A percentile compares a stretch with the other conserved stretches of the same genome.
phyloP scores from a whole-genome alignment of 1,140 invertebrate genomes.

The Penaeus chinensis region DNA sequence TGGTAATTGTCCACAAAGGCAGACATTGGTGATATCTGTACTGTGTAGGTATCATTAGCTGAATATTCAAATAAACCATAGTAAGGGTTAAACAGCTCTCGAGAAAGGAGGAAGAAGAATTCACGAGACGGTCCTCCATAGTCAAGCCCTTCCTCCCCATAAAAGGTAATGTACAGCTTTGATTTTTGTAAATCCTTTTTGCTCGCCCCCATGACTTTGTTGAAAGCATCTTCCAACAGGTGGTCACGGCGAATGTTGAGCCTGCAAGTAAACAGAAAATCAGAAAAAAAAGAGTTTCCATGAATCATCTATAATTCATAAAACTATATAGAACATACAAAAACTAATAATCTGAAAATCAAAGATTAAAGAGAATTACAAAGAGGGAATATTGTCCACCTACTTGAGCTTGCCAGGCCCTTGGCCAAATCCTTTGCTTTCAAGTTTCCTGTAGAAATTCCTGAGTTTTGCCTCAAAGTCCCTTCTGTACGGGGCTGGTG shows the following conservation, averaged over 20 bases:
- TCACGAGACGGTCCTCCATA: conserved; percentile 96
- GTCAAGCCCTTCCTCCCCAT: conserved; percentile 96
- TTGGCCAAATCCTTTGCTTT: conserved; percentile 96
- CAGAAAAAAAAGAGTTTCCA: background rate
- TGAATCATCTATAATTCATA: background rate
- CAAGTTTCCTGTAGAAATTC: conserved; percentile 94
- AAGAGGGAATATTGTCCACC: conserved; percentile 67
- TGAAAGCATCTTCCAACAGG: conserved; percentile 94
- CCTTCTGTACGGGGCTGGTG: conserved; percentile 87
- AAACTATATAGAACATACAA: too few species aligned
- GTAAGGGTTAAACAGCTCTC: conserved; percentile 97
- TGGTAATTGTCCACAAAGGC: conserved; percentile 98
- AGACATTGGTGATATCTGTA: conserved; percentile 95
- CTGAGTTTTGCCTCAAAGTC: conserved; percentile 96
- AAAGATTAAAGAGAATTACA: too few species aligned
- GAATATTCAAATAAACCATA: conserved; percentile 99
- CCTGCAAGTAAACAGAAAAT: conserved; percentile 71
- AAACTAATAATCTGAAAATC: too few species aligned
- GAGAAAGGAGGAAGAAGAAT: conserved; percentile 96
- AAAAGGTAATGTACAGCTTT: conserved; percentile 93
- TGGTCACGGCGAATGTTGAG: conserved; percentile 92
- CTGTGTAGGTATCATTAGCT: conserved; percentile 96
- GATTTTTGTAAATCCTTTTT: conserved; percentile 96
- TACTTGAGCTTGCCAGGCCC: conserved; percentile 96
- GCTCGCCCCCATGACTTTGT: conserved; percentile 94